Percentiles rank a stretch among this genome's conserved stretches.
These are phyloP conservation scores for Pachliopta kotzebuea DNA, from an alignment of 2,888 invertebrate genomes.

Conservation along the genomic window DNA sequence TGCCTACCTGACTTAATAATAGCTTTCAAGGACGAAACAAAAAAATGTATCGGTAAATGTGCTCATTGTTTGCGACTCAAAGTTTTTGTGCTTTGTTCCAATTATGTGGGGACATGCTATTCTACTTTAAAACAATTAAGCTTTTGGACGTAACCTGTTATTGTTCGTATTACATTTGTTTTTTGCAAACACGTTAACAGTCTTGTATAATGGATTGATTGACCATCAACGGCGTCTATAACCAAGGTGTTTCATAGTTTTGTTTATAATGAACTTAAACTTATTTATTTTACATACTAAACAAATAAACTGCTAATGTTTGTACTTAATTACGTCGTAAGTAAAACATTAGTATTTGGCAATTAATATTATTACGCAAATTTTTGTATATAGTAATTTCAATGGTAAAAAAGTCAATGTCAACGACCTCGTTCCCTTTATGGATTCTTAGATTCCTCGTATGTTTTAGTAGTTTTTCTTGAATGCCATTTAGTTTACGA, in stretches of 20 bases:
- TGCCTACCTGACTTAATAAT: constrained; percentile 59
- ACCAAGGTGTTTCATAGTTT: neutral
- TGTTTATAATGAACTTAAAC: neutral
- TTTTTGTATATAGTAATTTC: neutral
- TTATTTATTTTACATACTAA: too few relatives aligned
- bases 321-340: too few relatives aligned
- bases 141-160: constrained; percentile 21
- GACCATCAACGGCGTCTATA: neutral
- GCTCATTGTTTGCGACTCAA: constrained; percentile 61
- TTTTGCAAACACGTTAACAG: constrained; percentile 8
- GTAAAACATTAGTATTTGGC: too few relatives aligned
- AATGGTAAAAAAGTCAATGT: constrained; percentile 8
- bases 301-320: too few relatives aligned
- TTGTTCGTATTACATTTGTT: constrained; percentile 15
- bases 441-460: constrained; percentile 24
- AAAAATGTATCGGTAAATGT: constrained; percentile 50
- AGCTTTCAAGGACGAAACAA: constrained; percentile 46
- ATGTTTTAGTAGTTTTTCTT: constrained; percentile 27
- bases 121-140: constrained; percentile 30
- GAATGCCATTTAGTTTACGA: constrained; percentile 26
- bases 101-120: constrained; percentile 31
- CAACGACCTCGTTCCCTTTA: constrained; percentile 26
- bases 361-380: too few relatives aligned
- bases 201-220: neutral
- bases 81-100: constrained; percentile 58